Base-by-base conservation (phyloP, 2,888 invertebrate species). In the Melanostoma scalare region DNA sequence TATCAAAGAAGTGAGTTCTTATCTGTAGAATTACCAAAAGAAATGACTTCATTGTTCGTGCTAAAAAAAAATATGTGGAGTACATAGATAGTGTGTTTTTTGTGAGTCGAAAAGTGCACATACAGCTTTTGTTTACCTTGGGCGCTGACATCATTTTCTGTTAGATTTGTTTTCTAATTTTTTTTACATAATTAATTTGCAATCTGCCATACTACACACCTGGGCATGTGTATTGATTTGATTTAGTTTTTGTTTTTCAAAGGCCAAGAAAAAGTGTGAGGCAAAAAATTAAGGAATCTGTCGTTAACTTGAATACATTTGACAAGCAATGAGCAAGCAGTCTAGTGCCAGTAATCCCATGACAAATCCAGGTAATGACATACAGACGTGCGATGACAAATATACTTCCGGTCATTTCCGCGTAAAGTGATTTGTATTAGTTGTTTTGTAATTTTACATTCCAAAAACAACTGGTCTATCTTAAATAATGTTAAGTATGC, bases 51-150 rank as follows among this genome's bases (percentile, higher is more conserved):
- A 84, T 55, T 71, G 69, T 50, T 63, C 50, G 60, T 30, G 79
- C 63, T 74, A 30, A 10, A 35, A 56, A 56, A 60, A 67, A 8
- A 42, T 79, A 53, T 44, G 44, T 55, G 65, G 40, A 33, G 63
- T 53, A 50, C 61, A 71, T 71, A 35, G 52, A 53, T 31, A 31
- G 1, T 6, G 8, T 35, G 10, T 52, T 60, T 20, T 35, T 40
- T 74, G 20, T 8, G 35, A 48, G 35, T 30, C 46, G 8, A 35
- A 56, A 33, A 77, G 35, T 73, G 82, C 78, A 78, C 61, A 65
- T 40, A 69, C 40, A 55, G 46, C 20, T 67, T 71, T 75, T 79
- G 84, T 84, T 84, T 84, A 84, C 84, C 84, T 79, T 84, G 84
- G 56, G 56, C 52, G 74, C 84, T 84, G 78, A 84, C 84, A 79